These are phyloP conservation scores for Hippocampus mohnikei DNA, from an alignment of 2,113 vertebrate species.

Conservation along the genomic window DNA sequence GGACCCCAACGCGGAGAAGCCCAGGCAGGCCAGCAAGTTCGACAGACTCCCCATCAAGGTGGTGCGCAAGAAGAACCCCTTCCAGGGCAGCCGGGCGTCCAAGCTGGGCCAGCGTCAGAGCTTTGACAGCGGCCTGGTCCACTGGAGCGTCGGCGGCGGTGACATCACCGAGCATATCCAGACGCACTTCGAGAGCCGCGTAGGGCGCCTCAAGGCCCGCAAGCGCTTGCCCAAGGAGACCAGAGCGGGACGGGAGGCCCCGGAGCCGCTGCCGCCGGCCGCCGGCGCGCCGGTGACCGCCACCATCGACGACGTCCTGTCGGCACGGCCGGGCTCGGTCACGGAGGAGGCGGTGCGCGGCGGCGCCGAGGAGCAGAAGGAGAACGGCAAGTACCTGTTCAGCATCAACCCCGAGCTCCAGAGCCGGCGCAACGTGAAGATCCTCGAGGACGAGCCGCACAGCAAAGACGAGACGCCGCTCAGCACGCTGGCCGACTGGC, in stretches of 20 bases:
- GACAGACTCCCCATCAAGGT: conserved; percentile 95
- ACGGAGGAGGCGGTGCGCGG: conserved; percentile 76
- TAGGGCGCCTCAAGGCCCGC: conserved; percentile 73
- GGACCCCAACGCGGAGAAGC: conserved; percentile 75
- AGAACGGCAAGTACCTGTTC: conserved; percentile 83
- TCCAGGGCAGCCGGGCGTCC: conserved; percentile 82
- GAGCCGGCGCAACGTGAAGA: conserved; percentile 84
- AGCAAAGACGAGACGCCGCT: conserved; percentile 96
- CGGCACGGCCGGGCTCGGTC: conserved; percentile 79
- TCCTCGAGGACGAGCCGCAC: conserved; percentile 94
- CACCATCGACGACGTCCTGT: conserved; percentile 87
- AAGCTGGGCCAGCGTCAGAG: conserved; percentile 88
- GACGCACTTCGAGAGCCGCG: conserved; percentile 93
- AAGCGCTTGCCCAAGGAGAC: conserved; percentile 64
- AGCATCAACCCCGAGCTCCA: conserved; percentile 79
- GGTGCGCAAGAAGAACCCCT: conserved; percentile 88
- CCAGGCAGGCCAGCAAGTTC: conserved; percentile 88
- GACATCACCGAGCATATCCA: conserved; percentile 98
- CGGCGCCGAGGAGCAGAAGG: conserved; percentile 69
- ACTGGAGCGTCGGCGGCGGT: conserved; percentile 96
- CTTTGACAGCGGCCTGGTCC: conserved; percentile 92
- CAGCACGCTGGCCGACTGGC: conserved; percentile 92
- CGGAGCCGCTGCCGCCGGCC: conserved; percentile 20
- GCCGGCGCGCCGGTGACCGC: conserved; percentile 73
- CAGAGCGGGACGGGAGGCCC: conserved; percentile 68